Evolutionary conservation across 2,888 invertebrate species (phyloP), one percentile per base, ranked within the genome.

Genomic region (Hedychridium roseum): DNA sequence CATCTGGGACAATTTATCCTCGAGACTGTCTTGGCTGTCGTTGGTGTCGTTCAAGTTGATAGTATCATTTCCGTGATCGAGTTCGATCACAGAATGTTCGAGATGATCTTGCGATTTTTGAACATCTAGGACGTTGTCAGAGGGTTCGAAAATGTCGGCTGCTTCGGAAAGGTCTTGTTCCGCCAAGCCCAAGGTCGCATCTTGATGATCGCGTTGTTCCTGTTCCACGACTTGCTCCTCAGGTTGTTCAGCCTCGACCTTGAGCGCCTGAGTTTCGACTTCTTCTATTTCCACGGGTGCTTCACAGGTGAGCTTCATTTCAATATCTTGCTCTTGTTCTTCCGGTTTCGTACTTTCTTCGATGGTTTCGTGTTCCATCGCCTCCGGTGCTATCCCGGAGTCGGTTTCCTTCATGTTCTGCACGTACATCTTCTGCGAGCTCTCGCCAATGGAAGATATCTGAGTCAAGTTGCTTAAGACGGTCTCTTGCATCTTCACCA

Each of bases 21-120:
- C 79, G 11, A 79, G 64, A 45, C 79, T 79, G 16, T 79, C 79
- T 38, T 76, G 75, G 39, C 76, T 79, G 39, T 79, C 79, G 20
- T 69, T 73, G 3, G 76, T 69, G n/a, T 79, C 79, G 15, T 70
- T 75, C 20, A 78, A 45, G 54, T 66, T 73, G n/a, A 78, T 73
- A 0, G 73, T 72, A 4, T 76, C 70, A 37, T 64, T 68, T 0
- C 35, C 44, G 2, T 62, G 58, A 7, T 65, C 49, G 1, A 78
- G 54, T 44, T 74, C 74, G 7, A 75, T 68, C 1, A 70, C 73
- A 0, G 78, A 65, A 2, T 75, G 71, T 0, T 56, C 64, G 5
- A 72, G 43, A 17, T 45, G 52, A 1, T 16, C 43, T 9, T 20
- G 11, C 1, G 14, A 34, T 23, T 68, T 67, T n/a, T 48, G 60